A percentile compares a stretch with the other conserved stretches of the same genome.
phyloP scores from a whole-genome alignment of 30 jellyfish, hydroid and myxozoan genomes.

The Catostylus mosaicus region DNA sequence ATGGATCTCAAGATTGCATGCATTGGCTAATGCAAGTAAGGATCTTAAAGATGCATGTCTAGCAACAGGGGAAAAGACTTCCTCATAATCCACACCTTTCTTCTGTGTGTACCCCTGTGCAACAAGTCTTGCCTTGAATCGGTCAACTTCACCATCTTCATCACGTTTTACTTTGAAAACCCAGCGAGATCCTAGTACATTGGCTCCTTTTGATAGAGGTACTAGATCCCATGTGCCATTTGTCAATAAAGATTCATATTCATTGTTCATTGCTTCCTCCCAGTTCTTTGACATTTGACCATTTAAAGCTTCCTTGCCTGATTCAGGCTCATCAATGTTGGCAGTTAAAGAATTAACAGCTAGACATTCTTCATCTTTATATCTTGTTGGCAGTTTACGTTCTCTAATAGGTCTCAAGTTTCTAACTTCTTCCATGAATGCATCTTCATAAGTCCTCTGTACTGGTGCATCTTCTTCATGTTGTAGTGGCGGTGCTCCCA shows the following conservation, averaged over 20 bases:
- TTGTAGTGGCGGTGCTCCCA: too few relatives aligned
- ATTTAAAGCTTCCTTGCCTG: neutral
- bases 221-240: neutral
- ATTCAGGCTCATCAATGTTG: constrained; percentile 13
- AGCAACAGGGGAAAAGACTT: too few relatives aligned
- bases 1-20: too few relatives aligned
- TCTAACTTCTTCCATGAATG: neutral
- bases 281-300: neutral
- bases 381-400: neutral
- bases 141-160: too few relatives aligned
- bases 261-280: constrained; percentile 1
- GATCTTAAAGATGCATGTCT: too few relatives aligned
- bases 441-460: neutral
- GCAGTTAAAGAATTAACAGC: neutral
- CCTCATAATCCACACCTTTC: too few relatives aligned
- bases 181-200: too few relatives aligned
- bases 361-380: neutral
- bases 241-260: neutral
- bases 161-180: too few relatives aligned
- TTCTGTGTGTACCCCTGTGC: too few relatives aligned
- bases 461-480: constrained; percentile 1
- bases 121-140: too few relatives aligned
- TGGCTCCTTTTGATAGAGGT: too few relatives aligned
- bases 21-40: too few relatives aligned
- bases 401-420: neutral